Evolutionary conservation across 2,113 vertebrate genomes (phyloP).

Genomic region (Prunella himalayana): DNA sequence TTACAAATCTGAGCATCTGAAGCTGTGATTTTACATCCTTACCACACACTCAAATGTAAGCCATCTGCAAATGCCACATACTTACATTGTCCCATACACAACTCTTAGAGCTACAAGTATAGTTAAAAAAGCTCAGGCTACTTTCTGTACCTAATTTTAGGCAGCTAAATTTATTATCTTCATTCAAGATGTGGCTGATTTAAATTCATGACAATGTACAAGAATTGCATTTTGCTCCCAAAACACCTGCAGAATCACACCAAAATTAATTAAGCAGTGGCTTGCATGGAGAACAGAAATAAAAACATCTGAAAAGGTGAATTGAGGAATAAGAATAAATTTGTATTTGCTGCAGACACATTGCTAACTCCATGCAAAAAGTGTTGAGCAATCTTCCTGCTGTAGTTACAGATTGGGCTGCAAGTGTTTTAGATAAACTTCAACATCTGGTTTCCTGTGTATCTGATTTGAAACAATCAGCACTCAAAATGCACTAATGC

Average conservation of each 20-base stretch:
- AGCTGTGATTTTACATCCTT: neutral
- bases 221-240: neutral
- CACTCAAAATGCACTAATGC: conserved; percentile 5
- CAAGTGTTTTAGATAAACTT: conserved; percentile 32
- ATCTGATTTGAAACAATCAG: conserved; percentile 27
- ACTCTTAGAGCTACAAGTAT: neutral
- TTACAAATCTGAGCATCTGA: neutral
- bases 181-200: neutral
- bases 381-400: neutral
- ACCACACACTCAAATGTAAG: neutral
- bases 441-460: conserved; percentile 14
- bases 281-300: neutral
- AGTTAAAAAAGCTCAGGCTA: neutral
- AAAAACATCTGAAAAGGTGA: neutral
- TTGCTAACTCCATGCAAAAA: neutral
- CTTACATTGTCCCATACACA: neutral
- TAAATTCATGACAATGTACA: neutral
- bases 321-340: neutral
- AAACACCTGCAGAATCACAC: neutral
- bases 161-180: neutral
- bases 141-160: neutral
- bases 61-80: neutral
- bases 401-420: neutral
- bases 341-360: neutral
- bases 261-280: neutral